Base-by-base conservation (phyloP, 2,797 vertebrate species). In the Urosaurus nigricauda region DNA sequence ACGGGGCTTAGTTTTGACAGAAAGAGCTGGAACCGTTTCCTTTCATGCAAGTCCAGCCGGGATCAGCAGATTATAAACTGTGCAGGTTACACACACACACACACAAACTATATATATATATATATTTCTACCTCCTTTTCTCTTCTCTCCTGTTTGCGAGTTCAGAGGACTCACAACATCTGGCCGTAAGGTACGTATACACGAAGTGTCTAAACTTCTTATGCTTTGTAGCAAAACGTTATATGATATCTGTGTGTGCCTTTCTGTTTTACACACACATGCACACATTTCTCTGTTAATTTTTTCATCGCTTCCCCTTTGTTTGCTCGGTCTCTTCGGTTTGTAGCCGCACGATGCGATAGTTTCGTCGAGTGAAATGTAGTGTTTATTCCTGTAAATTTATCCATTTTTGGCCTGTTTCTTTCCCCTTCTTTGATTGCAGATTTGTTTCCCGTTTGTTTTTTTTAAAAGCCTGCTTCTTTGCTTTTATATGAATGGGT, bases 131-230 rank as follows among this genome's bases (percentile, higher is more conserved):
- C 12, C 2, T 7, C 5, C 12, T 75, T 43, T 29, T 7, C 13
- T 21, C 17, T 19, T 73, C 19, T 9, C 35, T 60, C 43, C 68
- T 87, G 79, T 73, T 91, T 94, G 91, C 16, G 56, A 91, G 88
- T 90, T 87, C 85, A 91, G 90, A 92, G 89, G 87, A 74, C 79
- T 87, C 75, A 8, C 47, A 51, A 85, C 47, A 71, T 89, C 83
- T 32, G 85, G 93, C 0, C 3, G 89, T 93, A 91, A 92, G 94
- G 93, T 95, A 95, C 9, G 92, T 94, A 85, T 14, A n/a, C n/a
- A n/a, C n/a, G n/a, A n/a, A n/a, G n/a, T n/a, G n/a, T n/a, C n/a
- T 63, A 85, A 60, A 81, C 70, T 71, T 58, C 82, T 90, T 87
- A 70, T 80, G 35, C 74, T 12, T 60, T 60, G 17, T 60, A 60